phyloP scores from a whole-genome alignment of 2,888 invertebrate genomes.

The Pimpla rufipes region DNA sequence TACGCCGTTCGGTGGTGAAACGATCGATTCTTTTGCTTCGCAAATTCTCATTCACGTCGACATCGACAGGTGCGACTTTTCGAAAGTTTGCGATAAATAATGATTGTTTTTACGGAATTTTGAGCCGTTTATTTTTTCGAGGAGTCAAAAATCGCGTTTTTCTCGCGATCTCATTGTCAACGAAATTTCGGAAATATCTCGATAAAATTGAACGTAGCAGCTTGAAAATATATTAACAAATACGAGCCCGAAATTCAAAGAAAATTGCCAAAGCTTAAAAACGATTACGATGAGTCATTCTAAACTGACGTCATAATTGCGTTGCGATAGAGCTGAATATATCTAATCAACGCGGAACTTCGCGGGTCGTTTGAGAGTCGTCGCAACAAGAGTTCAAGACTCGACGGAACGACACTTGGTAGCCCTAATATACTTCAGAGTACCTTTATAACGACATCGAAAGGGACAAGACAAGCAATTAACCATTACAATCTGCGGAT shows the following conservation, averaged over 20 bases:
- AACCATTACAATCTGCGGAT: conserved; percentile 63
- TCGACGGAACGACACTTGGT: conserved; percentile 57
- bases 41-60: too few species aligned
- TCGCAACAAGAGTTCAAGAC: conserved; percentile 48
- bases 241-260: conserved; percentile 16
- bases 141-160: too few species aligned
- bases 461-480: conserved; percentile 56
- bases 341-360: conserved; percentile 38
- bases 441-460: conserved; percentile 64
- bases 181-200: background rate
- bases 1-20: too few species aligned
- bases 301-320: background rate
- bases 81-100: too few species aligned
- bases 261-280: conserved; percentile 27
- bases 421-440: conserved; percentile 65
- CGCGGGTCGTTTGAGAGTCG: conserved; percentile 38
- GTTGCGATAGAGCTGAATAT: background rate
- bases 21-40: background rate
- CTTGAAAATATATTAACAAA: background rate
- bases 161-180: too few species aligned
- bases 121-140: too few species aligned
- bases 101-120: background rate
- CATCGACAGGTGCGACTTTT: too few species aligned
- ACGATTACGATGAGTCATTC: background rate
- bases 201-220: too few species aligned